A percentile compares a stretch with the other conserved stretches of the same genome.
Evolutionary conservation across 2,113 vertebrate species (phyloP).

Genomic region (Gorilla gorilla): DNA sequence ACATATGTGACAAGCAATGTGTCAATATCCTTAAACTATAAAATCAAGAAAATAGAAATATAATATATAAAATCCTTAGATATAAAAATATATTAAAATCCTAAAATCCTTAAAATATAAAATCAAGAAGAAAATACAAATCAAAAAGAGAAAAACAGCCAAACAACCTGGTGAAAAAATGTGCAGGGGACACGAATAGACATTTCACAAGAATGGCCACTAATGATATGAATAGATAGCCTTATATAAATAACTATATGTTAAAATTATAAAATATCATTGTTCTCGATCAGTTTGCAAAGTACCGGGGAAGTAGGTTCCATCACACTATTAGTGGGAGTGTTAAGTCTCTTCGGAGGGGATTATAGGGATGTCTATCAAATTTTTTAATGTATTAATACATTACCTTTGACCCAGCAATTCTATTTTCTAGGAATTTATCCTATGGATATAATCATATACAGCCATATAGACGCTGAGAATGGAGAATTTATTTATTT

Average conservation of each 20-base stretch:
- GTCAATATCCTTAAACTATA: neutral
- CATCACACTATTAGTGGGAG: neutral
- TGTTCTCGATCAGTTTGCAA: neutral
- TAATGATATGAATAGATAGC: no score
- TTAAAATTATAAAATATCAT: neutral
- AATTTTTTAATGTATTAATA: neutral
- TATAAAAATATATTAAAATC: no score
- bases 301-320: neutral
- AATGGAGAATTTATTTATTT: neutral
- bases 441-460: no score
- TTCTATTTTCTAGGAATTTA: neutral
- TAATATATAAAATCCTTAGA: no score
- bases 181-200: no score
- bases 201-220: neutral
- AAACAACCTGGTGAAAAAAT: neutral
- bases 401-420: neutral
- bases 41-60: no score
- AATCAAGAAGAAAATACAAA: neutral
- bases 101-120: no score
- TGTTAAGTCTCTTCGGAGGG: neutral
- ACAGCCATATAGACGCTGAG: neutral
- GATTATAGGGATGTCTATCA: neutral
- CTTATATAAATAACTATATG: neutral
- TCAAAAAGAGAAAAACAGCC: neutral
- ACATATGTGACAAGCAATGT: neutral